Evolutionary conservation across 2,113 vertebrate species (phyloP), one percentile per base, ranked within the genome.

Genomic region (Sialia sialis): DNA sequence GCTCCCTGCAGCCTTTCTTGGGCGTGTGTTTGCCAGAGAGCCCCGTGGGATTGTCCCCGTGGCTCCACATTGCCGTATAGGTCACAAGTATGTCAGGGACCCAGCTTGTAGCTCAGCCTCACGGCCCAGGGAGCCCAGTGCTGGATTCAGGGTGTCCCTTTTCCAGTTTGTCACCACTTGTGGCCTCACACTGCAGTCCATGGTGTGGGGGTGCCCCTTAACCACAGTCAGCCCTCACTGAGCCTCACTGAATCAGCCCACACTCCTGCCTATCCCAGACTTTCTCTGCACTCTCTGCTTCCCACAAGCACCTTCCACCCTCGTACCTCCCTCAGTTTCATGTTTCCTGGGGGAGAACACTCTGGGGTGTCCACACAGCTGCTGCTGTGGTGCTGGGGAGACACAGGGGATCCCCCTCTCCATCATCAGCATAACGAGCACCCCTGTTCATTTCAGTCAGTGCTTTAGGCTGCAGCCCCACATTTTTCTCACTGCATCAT

Each of bases 281-380:
- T 27, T 27, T 15, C 23, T 63, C 46, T 70, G 32, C 22, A 5
- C 10, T 18, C 29, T 21, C 11, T 59, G 44, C 73, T 62, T 29
- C 17, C 52, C 59, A 26, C 21, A 13, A 11, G 16, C 63, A 41
- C 34, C 44, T 73, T 60, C 16, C 55, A 25, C 12, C 34, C 21
- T 30, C 3, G 19, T 4, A 5, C 48, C 32, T 34, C 80, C 46
- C 51, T 76, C 6, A 0, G 16, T 56, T 80, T 21, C 21, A 4
- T 2, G 0, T 56, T 73, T 30, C 23, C 14, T 2, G 29, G 12
- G 1, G 4, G 10, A 9, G 4, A 13, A 26, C 2, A 5, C 38
- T 17, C 46, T 38, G 70, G 62, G 43, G 2, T 26, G 12, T 17
- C 27, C 34, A 6, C 21, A 5, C 22, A 23, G 67, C 26, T 30